Conservation (phyloP, 2,888 invertebrate species). For the Oxystoma pomonae region DNA sequence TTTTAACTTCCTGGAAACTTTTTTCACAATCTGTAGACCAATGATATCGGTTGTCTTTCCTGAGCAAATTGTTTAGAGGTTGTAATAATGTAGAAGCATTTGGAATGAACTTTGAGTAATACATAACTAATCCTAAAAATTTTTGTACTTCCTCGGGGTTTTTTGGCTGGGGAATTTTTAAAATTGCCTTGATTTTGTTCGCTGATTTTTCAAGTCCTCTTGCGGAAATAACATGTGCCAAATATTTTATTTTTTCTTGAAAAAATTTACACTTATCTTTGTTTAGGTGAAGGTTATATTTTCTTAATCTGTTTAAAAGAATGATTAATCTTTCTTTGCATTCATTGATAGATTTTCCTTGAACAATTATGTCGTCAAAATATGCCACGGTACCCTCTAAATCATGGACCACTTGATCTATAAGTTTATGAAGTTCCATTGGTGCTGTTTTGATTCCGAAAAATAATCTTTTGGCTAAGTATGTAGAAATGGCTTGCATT, state of each 20-base stretch:
- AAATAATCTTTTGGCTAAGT: conserved; percentile 2
- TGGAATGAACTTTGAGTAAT: neutral
- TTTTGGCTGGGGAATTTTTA: neutral
- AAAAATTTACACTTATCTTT: conserved; percentile 26
- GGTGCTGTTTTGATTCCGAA: conserved; percentile 29
- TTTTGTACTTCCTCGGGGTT: neutral
- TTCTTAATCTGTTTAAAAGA: conserved; percentile 1
- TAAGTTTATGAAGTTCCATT: conserved; percentile 22
- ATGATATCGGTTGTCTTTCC: neutral
- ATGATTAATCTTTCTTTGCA: conserved; percentile 15
- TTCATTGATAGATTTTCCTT: conserved; percentile 21
- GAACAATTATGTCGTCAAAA: conserved; percentile 27
- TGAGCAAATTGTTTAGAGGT: neutral
- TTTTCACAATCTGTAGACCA: neutral
- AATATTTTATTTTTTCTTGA: conserved; percentile 8
- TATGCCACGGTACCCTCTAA: conserved; percentile 10
- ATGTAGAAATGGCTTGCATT: conserved; percentile 21
- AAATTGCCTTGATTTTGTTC: neutral
- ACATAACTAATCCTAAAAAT: neutral
- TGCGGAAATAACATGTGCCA: conserved; percentile 1
- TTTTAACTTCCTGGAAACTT: neutral
- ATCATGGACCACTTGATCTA: neutral
- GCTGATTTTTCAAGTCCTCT: neutral
- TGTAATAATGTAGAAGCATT: neutral
- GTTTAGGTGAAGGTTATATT: conserved; percentile 22